Evolutionary conservation across 2,888 invertebrate species (phyloP).

Genomic region (Melanostoma mellinum): DNA sequence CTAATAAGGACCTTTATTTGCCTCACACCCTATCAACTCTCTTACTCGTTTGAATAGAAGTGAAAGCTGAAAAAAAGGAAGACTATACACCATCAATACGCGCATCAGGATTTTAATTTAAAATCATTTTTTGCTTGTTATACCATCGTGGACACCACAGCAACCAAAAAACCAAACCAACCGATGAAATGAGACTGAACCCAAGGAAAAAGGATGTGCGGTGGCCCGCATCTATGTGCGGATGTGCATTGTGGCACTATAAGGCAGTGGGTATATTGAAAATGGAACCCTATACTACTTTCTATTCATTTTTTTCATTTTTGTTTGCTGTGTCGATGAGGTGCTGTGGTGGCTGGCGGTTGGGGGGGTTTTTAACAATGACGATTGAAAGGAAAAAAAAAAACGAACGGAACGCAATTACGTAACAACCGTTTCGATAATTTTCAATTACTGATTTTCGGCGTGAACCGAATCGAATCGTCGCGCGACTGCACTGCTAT

Average conservation of each 20-base stretch:
- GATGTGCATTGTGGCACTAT: conserved; percentile 62
- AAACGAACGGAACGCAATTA: conserved; percentile 79
- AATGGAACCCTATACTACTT: conserved; percentile 17
- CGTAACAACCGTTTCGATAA: conserved; percentile 82
- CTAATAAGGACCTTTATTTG: conserved; percentile 66
- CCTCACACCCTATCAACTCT: conserved; percentile 22
- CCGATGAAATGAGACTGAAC: conserved; percentile 63
- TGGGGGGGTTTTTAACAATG: conserved; percentile 45
- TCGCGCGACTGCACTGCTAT: conserved; percentile 53
- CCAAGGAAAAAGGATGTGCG: conserved; percentile 71
- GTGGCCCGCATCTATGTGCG: conserved; percentile 73
- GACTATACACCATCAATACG: conserved; percentile 69
- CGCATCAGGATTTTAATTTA: conserved; percentile 73
- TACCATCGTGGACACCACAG: conserved; percentile 70
- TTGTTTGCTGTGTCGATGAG: not conserved
- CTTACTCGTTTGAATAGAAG: conserved; percentile 7
- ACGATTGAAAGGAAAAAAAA: conserved; percentile 45
- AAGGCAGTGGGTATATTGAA: conserved; percentile 16
- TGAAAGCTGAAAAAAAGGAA: conserved; percentile 47
- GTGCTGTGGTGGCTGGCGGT: not conserved
- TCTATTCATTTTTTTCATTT: conserved; percentile 2
- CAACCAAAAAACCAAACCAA: conserved; percentile 72
- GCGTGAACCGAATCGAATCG: conserved; percentile 72
- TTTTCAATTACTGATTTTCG: conserved; percentile 79
- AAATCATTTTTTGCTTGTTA: conserved; percentile 73